Evolutionary conservation across 2,797 vertebrate species (phyloP).

Genomic region (Lemur catta): DNA sequence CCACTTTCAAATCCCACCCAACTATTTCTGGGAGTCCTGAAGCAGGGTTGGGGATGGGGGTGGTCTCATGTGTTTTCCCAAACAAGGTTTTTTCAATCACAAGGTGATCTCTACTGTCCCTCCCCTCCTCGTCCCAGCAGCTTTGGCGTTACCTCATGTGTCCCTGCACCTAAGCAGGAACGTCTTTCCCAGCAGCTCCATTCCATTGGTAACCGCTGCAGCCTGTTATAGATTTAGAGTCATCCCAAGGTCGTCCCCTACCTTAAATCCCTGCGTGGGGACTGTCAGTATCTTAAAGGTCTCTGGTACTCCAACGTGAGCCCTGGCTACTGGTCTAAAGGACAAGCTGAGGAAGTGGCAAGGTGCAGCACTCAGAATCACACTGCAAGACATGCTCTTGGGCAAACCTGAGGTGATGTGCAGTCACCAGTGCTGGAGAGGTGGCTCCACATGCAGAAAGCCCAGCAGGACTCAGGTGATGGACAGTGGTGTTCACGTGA

Average conservation of each 20-base stretch:
- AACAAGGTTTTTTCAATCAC: background rate
- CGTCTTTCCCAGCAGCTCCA: background rate
- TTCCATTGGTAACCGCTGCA: background rate
- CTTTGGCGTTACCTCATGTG: background rate
- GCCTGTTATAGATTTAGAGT: background rate
- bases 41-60: background rate
- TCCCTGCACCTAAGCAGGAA: background rate
- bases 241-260: background rate
- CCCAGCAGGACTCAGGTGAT: background rate
- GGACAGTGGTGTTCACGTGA: background rate
- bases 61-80: background rate
- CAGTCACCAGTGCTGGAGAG: background rate
- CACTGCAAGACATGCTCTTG: background rate
- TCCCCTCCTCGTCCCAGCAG: background rate
- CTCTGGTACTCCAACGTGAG: background rate
- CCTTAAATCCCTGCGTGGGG: background rate
- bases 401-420: background rate
- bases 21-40: conserved; percentile 49
- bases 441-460: background rate
- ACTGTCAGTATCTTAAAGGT: background rate
- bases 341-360: background rate
- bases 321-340: background rate
- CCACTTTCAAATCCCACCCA: conserved; percentile 45
- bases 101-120: background rate
- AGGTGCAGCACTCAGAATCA: background rate